phyloP scores from a whole-genome alignment of 2,888 invertebrate species.

The Octonoba sinensis region DNA sequence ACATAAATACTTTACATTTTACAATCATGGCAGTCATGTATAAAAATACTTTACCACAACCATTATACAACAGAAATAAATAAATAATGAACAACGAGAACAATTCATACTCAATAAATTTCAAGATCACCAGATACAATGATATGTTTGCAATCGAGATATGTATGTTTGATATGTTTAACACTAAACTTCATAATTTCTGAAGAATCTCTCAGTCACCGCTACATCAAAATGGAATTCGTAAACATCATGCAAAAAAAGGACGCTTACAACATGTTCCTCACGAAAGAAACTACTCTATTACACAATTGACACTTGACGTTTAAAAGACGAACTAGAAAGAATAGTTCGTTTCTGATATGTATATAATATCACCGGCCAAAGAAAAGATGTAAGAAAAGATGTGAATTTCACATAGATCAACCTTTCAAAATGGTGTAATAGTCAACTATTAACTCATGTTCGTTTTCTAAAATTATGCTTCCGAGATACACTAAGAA shows the following conservation, averaged over 20 bases:
- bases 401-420: conserved; percentile 20
- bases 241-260: conserved; percentile 53
- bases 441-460: too few relatives aligned
- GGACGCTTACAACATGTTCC: conserved; percentile 40
- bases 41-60: conserved; percentile 64
- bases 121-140: conserved; percentile 47
- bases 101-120: conserved; percentile 61
- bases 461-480: too few relatives aligned
- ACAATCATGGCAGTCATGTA: conserved; percentile 59
- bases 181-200: conserved; percentile 30
- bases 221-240: conserved; percentile 38
- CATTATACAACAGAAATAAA: conserved; percentile 61
- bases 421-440: too few relatives aligned
- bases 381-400: conserved; percentile 53
- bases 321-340: conserved; percentile 55
- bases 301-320: conserved; percentile 46
- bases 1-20: conserved; percentile 59
- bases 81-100: conserved; percentile 63
- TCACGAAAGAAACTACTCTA: conserved; percentile 37
- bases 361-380: conserved; percentile 61
- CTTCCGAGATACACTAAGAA: too few relatives aligned
- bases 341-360: conserved; percentile 48
- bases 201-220: conserved; percentile 9
- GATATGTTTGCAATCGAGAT: conserved; percentile 54
- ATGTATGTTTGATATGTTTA: conserved; percentile 60